These are phyloP conservation scores for Rhinopomastus cyanomelas DNA, from an alignment of 2,113 vertebrate genomes.

Conservation along the genomic window DNA sequence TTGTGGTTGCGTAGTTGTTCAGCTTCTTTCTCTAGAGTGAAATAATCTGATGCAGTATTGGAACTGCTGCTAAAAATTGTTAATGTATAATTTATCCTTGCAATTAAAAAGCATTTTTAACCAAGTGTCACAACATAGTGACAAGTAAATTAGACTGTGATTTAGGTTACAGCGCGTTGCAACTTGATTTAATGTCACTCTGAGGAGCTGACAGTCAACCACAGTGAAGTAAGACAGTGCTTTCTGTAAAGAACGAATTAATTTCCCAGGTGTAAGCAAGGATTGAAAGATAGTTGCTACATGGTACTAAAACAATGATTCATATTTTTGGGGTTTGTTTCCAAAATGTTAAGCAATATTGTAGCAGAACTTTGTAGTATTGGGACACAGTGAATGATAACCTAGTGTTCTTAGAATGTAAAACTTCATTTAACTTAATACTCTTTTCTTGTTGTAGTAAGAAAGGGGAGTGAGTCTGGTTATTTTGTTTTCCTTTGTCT, in stretches of 20 bases:
- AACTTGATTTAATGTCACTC: slow-evolving; percentile 76
- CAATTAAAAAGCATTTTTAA: slow-evolving; percentile 85
- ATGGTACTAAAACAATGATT: slow-evolving; percentile 10
- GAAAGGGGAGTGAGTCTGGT: neutral
- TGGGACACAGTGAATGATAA: neutral
- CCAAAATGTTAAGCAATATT: slow-evolving; percentile 5
- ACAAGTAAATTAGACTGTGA: slow-evolving; percentile 83
- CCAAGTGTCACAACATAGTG: slow-evolving; percentile 81
- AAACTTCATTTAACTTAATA: neutral
- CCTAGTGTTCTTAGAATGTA: neutral
- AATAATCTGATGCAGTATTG: slow-evolving; percentile 74
- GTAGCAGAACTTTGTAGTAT: neutral
- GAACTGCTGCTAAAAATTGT: slow-evolving; percentile 76
- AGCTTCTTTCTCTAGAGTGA: slow-evolving; percentile 42
- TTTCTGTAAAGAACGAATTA: slow-evolving; percentile 58
- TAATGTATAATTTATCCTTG: slow-evolving; percentile 83
- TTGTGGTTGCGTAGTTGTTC: slow-evolving; percentile 41
- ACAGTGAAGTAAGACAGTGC: slow-evolving; percentile 49
- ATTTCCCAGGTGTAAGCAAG: slow-evolving; percentile 40
- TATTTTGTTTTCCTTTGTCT: neutral
- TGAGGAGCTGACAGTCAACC: slow-evolving; percentile 74
- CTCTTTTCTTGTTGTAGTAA: neutral
- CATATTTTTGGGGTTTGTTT: slow-evolving; percentile 42
- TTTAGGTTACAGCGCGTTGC: slow-evolving; percentile 75
- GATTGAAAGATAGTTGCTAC: slow-evolving; percentile 29